Conservation (phyloP, 2,113 vertebrate genomes). For the Varanus salvator region DNA sequence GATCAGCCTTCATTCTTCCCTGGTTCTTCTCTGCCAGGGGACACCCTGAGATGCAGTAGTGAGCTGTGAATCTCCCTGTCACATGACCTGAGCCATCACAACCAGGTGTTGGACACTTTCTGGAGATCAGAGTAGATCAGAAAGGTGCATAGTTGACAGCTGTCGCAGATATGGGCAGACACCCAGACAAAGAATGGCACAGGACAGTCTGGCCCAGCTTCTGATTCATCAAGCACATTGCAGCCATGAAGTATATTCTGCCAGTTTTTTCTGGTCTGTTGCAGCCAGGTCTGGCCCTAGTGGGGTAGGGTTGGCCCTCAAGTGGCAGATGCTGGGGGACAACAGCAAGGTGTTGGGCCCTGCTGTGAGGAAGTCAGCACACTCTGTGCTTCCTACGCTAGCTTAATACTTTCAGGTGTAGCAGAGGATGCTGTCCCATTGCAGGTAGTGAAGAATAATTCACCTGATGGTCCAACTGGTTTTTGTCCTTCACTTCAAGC, state of each 20-base stretch:
- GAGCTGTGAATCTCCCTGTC: conserved; percentile 95
- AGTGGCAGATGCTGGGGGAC: too few relatives aligned
- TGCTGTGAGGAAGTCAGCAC: too few relatives aligned
- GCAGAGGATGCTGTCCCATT: too few relatives aligned
- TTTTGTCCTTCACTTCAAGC: too few relatives aligned
- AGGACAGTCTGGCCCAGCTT: background rate
- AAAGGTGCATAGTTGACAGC: background rate
- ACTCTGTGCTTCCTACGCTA: too few relatives aligned
- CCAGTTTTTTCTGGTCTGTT: background rate
- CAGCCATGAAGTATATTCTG: background rate
- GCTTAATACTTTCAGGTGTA: too few relatives aligned
- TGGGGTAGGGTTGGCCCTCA: too few relatives aligned
- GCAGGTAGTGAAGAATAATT: too few relatives aligned
- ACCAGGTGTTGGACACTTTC: conserved; percentile 97
- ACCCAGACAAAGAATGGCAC: background rate
- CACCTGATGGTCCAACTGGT: too few relatives aligned
- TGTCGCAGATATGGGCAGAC: background rate
- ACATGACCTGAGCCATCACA: conserved; percentile 97
- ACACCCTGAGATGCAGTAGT: conserved; percentile 98
- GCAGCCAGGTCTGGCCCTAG: background rate
- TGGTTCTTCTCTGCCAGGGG: conserved; percentile 97
- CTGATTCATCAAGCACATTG: background rate
- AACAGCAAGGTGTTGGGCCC: too few relatives aligned
- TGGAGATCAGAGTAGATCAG: conserved; percentile 65
- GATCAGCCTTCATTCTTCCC: conserved; percentile 88